phyloP scores from a whole-genome alignment of 2,797 vertebrate genomes.

The Pantherophis alleghaniensis region DNA sequence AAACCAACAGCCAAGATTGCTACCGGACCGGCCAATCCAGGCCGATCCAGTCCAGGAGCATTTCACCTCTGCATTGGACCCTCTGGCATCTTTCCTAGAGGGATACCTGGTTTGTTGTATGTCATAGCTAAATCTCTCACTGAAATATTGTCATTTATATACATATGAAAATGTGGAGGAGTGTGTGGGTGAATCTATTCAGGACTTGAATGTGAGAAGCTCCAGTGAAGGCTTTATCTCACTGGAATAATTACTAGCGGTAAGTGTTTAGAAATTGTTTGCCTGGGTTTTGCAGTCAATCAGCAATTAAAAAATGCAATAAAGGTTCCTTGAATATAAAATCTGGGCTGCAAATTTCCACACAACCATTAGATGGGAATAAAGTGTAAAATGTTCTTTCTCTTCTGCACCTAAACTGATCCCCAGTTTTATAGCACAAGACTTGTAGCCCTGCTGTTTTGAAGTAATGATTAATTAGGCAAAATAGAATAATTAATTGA shows the following conservation, averaged over 20 bases:
- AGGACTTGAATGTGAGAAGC: not conserved
- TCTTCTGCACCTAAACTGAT: not conserved
- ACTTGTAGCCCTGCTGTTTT: not conserved
- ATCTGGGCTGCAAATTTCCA: not conserved
- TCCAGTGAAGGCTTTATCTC: not conserved
- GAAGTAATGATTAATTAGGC: not conserved
- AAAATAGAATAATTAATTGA: not conserved
- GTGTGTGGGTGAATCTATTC: not conserved
- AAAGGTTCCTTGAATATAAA: not conserved
- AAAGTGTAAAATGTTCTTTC: not conserved
- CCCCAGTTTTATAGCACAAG: not conserved
- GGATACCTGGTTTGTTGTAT: not conserved
- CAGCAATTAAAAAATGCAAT: not conserved
- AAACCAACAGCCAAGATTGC: no score
- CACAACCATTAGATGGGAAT: not conserved
- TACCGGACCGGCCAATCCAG: no score
- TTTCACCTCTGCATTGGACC: no score
- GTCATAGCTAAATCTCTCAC: not conserved
- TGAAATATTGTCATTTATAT: not conserved
- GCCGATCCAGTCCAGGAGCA: no score
- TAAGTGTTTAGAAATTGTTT: not conserved
- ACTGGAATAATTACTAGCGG: not conserved
- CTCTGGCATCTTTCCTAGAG: not conserved
- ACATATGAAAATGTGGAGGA: not conserved
- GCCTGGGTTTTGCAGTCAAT: not conserved